Percentiles rank a stretch among this genome's conserved stretches.
Conservation (phyloP, 1,140 invertebrate species). For the Atta colombica region DNA sequence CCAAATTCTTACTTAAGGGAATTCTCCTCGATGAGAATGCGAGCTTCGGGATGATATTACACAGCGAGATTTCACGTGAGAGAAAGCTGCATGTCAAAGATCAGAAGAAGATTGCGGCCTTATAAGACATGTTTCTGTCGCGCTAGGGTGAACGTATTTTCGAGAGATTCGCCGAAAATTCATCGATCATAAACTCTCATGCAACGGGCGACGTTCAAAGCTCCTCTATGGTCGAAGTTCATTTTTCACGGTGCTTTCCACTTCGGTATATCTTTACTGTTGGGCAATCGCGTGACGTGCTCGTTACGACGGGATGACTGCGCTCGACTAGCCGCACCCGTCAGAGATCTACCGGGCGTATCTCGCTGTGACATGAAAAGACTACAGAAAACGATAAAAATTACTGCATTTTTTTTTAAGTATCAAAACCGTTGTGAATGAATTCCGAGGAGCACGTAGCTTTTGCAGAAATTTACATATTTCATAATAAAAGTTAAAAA, state of each 20-base stretch:
- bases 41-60: neutral
- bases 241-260: constrained; percentile 76
- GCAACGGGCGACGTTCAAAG: constrained; percentile 53
- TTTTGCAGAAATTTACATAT: neutral
- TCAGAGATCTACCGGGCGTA: constrained; percentile 22
- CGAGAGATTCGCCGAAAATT: constrained; percentile 57
- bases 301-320: constrained; percentile 66
- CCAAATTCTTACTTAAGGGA: too few species aligned
- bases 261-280: constrained; percentile 69
- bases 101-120: constrained; percentile 27
- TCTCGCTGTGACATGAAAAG: constrained; percentile 24
- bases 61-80: constrained; percentile 38
- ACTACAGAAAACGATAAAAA: neutral
- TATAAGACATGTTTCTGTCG: constrained; percentile 35
- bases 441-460: neutral
- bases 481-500: neutral
- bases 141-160: constrained; percentile 58
- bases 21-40: neutral
- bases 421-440: neutral
- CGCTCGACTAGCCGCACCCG: constrained; percentile 21
- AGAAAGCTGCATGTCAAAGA: constrained; percentile 73
- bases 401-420: neutral
- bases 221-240: constrained; percentile 53
- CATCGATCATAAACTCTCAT: constrained; percentile 77
- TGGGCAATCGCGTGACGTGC: constrained; percentile 69